Percentiles rank a stretch among this genome's conserved stretches.
Conservation (phyloP, 2,113 vertebrate genomes). For the Nothoprocta perdicaria region DNA sequence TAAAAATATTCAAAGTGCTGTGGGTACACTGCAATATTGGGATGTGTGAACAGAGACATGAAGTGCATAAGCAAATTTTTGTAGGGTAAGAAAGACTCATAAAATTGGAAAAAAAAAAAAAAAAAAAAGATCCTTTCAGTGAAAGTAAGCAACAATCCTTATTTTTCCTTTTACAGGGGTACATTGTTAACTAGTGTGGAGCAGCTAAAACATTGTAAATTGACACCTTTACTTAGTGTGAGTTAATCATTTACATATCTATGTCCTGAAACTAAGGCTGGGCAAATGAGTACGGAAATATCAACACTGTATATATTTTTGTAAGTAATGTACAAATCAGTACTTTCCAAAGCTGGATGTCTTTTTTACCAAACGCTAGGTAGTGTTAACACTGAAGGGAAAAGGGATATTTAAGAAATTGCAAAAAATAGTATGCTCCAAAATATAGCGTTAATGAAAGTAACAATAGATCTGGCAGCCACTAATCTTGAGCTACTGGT, state of each 20-base stretch:
- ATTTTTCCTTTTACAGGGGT: background rate
- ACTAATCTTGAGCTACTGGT: background rate
- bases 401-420: background rate
- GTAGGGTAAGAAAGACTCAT: background rate
- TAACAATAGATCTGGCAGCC: background rate
- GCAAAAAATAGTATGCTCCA: background rate
- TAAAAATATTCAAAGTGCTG: background rate
- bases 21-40: background rate
- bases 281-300: background rate
- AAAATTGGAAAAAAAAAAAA: background rate
- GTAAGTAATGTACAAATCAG: background rate
- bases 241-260: background rate
- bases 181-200: background rate
- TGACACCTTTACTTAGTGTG: background rate
- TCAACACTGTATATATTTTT: background rate
- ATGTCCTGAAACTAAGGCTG: background rate
- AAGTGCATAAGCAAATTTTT: background rate
- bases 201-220: background rate
- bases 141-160: background rate
- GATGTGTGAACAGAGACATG: fast-evolving
- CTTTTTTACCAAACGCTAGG: background rate
- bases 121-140: background rate
- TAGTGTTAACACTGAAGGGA: background rate
- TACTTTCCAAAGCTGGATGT: background rate
- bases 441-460: background rate